phyloP scores from a whole-genome alignment of 1,140 invertebrate species.

The Drosophila gunungcola region DNA sequence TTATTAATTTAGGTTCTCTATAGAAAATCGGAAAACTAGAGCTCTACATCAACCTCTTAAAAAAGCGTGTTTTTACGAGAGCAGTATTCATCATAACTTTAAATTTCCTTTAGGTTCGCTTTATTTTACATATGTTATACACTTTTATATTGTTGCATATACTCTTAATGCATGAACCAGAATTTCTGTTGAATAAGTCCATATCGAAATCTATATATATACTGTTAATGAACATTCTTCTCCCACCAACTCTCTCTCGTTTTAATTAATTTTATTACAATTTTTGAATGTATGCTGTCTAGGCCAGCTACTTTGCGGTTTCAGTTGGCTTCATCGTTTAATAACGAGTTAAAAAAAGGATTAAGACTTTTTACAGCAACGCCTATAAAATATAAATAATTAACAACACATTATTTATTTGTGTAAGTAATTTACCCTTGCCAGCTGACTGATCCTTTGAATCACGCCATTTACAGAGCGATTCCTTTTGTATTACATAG shows the following conservation, averaged over 20 bases:
- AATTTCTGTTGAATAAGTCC: constrained; percentile 31
- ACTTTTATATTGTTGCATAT: constrained; percentile 49
- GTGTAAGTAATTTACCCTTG: constrained; percentile 63
- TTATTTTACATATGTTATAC: constrained; percentile 68
- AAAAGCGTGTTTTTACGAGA: too few relatives aligned
- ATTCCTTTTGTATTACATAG: constrained; percentile 77
- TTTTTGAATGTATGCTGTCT: constrained; percentile 43
- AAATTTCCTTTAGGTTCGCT: constrained; percentile 46
- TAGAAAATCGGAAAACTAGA: too few relatives aligned
- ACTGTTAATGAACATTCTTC: constrained; percentile 43
- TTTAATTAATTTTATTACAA: constrained; percentile 49
- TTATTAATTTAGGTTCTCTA: too few relatives aligned
- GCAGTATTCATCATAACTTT: constrained; percentile 22
- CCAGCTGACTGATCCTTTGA: constrained; percentile 83
- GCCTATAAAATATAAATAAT: constrained; percentile 42
- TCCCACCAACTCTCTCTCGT: constrained; percentile 23
- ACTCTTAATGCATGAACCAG: constrained; percentile 23
- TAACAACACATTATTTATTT: neutral
- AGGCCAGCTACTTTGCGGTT: constrained; percentile 28
- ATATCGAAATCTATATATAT: constrained; percentile 47
- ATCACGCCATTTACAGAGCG: constrained; percentile 79
- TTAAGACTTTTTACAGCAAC: constrained; percentile 83
- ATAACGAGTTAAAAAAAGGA: constrained; percentile 75
- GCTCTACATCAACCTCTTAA: too few relatives aligned
- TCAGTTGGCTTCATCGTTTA: constrained; percentile 76